Base-by-base conservation (phyloP, 2,797 vertebrate genomes). In the Glossophaga mutica region DNA sequence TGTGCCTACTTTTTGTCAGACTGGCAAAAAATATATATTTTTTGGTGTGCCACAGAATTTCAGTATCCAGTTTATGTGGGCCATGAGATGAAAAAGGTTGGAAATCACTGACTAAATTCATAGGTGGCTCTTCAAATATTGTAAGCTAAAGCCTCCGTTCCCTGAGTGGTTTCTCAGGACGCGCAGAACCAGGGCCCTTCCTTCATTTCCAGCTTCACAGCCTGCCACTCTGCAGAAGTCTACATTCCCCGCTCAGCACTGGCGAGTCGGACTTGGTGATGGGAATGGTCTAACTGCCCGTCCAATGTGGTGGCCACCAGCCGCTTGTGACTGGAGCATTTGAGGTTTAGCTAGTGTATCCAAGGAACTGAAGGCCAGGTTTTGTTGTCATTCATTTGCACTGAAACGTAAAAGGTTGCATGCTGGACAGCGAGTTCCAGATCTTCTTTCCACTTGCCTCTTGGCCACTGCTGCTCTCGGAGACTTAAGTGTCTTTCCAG, bases 301-400 rank as follows among this genome's bases (percentile, higher is more conserved):
- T 74, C 10, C 24, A 18, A 0, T 19, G 32, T 24, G 68, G 10
- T 22, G 55, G 42, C 44, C 62, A 21, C 39, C 39, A 22, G 59
- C 29, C 15, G 3, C 1, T 0, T 16, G 4, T 3, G 32, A 19
- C 6, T 0, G 29, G 46, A 14, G 0, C 7, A 16, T 65, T 42
- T 83, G 55, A 68, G 52, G 29, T 29, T 34, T 2, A 46, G 46
- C 44, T 29, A 22, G 32, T 68, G 14, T 65, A 55, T 55, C 59
- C 15, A 10, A 52, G n/a, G 89, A 48, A 21, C 16, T 42, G 9
- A 19, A 48, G 34, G 46, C 39, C 2, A 48, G 68, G n/a, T 34
- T 52, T 68, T 26, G 26, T 74, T 76, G 90, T 70, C 68, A 44
- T 81, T 44, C 7, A 26, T 68, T 79, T 78, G 29, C 8, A 16